Evolutionary conservation across 2,797 vertebrate genomes (phyloP), one percentile per base, ranked within the genome.

Genomic region (Coilia nasus): DNA sequence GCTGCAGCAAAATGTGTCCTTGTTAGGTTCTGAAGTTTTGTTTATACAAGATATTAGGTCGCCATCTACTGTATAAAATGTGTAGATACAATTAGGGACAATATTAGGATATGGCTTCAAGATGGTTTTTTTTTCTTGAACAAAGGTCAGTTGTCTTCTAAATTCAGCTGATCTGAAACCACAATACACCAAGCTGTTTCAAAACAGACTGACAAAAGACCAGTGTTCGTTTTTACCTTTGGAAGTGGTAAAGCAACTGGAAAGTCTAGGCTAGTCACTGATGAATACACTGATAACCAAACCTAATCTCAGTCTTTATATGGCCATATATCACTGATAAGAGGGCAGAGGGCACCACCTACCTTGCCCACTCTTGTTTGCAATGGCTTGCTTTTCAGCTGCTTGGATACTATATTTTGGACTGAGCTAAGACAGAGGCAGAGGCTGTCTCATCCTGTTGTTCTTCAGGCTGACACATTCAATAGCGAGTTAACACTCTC

Each of bases 281-380:
- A 75, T 75, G 31, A 44, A 54, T 14, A 15, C 71, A 44, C 35
- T 44, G 71, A 78, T 78, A 78, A 78, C 28, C 17, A 35, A 41
- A 19, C 35, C 15, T 19, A 5, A 17, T 19, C 19, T 41, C 28
- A 15, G 28, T 35, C 31, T 71, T 71, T 71, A 35, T 71, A 17
- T 71, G 15, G 28, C 67, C 67, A 75, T 75, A 75, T 9, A 44
- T 78, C 71, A 75, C 71, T 78, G 71, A 78, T 78, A 78, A 78
- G 35, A 21, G 1, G 19, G 19, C 17, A 19, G 31, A n/a, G n/a
- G n/a, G n/a, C n/a, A n/a, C 17, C 71, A 78, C 71, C 71, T 44
- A 10, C 19, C 71, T 78, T 78, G 17, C 11, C 64, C 64, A 35
- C 35, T 44, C 21, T 78, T 78, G 71, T 78, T 78, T 78, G 71